phyloP scores from a whole-genome alignment of 2,888 invertebrate genomes.

The Tipula helvola region DNA sequence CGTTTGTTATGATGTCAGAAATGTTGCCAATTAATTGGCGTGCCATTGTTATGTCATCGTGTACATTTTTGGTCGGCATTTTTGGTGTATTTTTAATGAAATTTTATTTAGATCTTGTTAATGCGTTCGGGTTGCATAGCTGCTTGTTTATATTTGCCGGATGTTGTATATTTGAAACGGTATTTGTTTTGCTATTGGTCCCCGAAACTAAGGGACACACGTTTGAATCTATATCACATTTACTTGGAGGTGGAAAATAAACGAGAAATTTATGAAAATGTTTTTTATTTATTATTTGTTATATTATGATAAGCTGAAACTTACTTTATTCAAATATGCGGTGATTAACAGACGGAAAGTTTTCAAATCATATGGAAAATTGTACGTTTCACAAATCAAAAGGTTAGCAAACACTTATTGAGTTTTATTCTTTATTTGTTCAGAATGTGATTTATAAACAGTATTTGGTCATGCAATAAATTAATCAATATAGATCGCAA shows the following conservation, averaged over 20 bases:
- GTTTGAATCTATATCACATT: conserved; percentile 14
- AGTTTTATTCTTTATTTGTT: neutral
- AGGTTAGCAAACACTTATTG: neutral
- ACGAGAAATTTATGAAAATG: neutral
- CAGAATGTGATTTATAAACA: neutral
- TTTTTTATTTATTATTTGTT: neutral
- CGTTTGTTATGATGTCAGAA: conserved; percentile 25
- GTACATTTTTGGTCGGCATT: neutral
- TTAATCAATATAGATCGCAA: neutral
- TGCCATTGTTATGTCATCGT: conserved; percentile 9
- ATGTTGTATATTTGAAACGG: conserved; percentile 22
- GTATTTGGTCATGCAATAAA: neutral
- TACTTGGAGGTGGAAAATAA: neutral
- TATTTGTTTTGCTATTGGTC: conserved; percentile 22
- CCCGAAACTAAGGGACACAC: conserved; percentile 27
- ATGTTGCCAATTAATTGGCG: conserved; percentile 26
- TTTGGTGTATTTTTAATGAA: conserved; percentile 10
- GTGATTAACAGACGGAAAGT: no score
- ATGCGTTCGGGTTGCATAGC: conserved; percentile 19
- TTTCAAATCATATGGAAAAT: no score
- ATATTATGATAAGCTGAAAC: neutral
- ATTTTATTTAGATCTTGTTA: conserved; percentile 16
- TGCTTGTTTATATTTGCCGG: conserved; percentile 26
- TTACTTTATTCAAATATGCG: no score
- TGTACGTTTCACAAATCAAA: no score